Percentiles rank a stretch among this genome's conserved stretches.
Conservation (phyloP, 2,113 vertebrate genomes). For the Lycocorax pyrrhopterus region DNA sequence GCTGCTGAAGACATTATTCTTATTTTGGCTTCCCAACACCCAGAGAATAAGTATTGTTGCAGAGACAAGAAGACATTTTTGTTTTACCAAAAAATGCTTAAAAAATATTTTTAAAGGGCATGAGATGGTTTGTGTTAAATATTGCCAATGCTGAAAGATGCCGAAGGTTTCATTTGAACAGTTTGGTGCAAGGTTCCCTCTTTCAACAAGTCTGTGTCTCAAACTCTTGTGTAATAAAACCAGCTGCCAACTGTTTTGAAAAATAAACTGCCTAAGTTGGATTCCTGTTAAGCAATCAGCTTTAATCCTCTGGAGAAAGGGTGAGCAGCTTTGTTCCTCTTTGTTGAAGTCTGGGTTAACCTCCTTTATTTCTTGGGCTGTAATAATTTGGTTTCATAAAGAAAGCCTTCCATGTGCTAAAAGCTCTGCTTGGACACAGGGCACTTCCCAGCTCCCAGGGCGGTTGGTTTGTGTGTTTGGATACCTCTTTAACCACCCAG, state of each 20-base stretch:
- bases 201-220: slow-evolving; percentile 50
- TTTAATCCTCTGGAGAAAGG: slow-evolving; percentile 40
- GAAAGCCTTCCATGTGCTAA: background rate
- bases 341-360: background rate
- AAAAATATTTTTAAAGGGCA: background rate
- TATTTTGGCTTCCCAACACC: background rate
- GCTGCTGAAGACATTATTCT: background rate
- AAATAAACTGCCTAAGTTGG: slow-evolving; percentile 50
- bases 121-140: slow-evolving; percentile 16
- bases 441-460: background rate
- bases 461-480: background rate
- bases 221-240: slow-evolving; percentile 38
- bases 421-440: background rate
- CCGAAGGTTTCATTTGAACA: slow-evolving; percentile 6
- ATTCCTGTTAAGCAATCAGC: slow-evolving; percentile 56
- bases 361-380: background rate
- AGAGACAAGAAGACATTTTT: background rate
- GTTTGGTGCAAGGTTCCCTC: slow-evolving; percentile 43
- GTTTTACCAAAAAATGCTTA: background rate
- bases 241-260: slow-evolving; percentile 51
- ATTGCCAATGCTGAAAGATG: slow-evolving; percentile 7
- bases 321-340: slow-evolving; percentile 37
- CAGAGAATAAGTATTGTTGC: background rate
- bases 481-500: background rate
- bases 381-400: background rate